These are phyloP conservation scores for Ethmia dodecea DNA, from an alignment of 2,888 invertebrate species.

Conservation along the genomic window DNA sequence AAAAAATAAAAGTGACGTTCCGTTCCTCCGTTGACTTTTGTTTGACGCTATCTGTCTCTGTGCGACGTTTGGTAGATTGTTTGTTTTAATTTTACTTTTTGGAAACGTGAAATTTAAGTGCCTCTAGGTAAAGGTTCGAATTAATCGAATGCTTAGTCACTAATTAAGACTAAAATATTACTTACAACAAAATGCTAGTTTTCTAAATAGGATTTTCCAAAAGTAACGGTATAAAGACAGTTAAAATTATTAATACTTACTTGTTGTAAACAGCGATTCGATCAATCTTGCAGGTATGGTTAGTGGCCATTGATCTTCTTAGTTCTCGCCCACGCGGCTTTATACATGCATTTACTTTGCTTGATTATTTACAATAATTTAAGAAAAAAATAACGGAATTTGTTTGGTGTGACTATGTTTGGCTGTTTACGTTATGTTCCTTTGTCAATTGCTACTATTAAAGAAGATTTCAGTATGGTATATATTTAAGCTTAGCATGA, in stretches of 20 bases:
- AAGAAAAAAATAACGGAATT: no score
- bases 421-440: no score
- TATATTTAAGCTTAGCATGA: no score
- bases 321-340: constrained; percentile 37
- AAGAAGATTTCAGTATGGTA: no score
- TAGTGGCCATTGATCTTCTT: constrained; percentile 38
- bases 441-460: no score
- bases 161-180: not conserved
- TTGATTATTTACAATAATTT: no score
- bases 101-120: no score
- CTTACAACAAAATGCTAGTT: not conserved
- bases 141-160: no score
- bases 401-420: no score
- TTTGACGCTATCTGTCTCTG: constrained; percentile 20
- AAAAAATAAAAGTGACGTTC: constrained; percentile 57
- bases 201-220: constrained; percentile 10
- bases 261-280: constrained; percentile 19
- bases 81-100: not conserved
- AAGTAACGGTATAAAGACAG: constrained; percentile 6
- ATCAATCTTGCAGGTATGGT: constrained; percentile 41
- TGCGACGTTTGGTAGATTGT: constrained; percentile 17
- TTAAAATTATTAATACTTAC: constrained; percentile 8
- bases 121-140: no score
- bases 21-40: constrained; percentile 34
- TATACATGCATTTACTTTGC: no score